Conservation (phyloP, 2,888 invertebrate genomes). For the Exocentrus adspersus region DNA sequence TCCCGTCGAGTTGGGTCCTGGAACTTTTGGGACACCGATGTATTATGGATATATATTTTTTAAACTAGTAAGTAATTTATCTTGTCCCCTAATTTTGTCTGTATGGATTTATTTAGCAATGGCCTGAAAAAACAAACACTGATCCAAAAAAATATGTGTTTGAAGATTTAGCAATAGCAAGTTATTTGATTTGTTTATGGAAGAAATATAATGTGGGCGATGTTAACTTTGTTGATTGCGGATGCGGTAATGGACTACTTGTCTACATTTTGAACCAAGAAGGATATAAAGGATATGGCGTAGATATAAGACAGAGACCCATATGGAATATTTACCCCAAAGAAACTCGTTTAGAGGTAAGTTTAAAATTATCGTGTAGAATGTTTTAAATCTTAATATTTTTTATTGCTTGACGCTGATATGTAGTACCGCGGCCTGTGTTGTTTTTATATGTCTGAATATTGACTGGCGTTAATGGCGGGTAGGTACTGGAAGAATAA, state of each 20-base stretch:
- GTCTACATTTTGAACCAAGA: constrained; percentile 87
- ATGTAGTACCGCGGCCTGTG: too few relatives aligned
- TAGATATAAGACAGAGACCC: constrained; percentile 85
- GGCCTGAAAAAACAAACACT: constrained; percentile 92
- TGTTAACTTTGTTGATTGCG: constrained; percentile 85
- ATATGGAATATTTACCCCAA: constrained; percentile 87
- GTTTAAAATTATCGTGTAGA: background rate
- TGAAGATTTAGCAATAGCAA: constrained; percentile 95
- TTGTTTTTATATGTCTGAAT: too few relatives aligned
- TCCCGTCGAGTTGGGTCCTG: too few relatives aligned
- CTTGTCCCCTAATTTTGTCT: too few relatives aligned
- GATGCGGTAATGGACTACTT: constrained; percentile 97
- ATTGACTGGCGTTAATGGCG: too few relatives aligned
- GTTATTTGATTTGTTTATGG: constrained; percentile 88
- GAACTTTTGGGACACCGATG: too few relatives aligned
- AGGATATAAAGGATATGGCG: constrained; percentile 83
- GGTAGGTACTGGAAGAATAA: too few relatives aligned
- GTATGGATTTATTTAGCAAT: constrained; percentile 71
- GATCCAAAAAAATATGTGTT: constrained; percentile 95
- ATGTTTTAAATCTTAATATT: too few relatives aligned
- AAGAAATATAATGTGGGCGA: constrained; percentile 56
- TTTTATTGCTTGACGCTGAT: too few relatives aligned
- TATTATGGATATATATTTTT: too few relatives aligned
- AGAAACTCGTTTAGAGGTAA: constrained; percentile 73
- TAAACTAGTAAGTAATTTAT: background rate